phyloP scores from a whole-genome alignment of 92 coral and sea anemone genomes.

The Ricordea florida region DNA sequence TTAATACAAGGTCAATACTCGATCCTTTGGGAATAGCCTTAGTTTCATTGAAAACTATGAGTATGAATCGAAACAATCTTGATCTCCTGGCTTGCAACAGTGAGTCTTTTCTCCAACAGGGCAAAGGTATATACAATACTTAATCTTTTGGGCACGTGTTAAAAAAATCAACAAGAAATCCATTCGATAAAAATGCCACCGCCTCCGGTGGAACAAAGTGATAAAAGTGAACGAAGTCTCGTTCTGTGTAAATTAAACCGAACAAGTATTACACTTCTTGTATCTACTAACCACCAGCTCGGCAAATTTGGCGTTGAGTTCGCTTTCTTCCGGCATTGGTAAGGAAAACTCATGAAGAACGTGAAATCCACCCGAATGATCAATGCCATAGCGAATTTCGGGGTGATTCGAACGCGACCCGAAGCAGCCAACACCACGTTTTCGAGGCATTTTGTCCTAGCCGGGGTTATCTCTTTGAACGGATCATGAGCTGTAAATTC shows the following conservation, averaged over 20 bases:
- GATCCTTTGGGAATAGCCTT: conserved; percentile 29
- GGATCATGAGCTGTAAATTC: conserved; percentile 47
- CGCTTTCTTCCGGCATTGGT: conserved; percentile 99
- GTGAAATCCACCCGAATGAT: conserved; percentile 84
- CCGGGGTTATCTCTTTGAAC: conserved; percentile 33
- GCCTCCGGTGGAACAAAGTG: conserved; percentile 16
- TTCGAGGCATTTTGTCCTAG: conserved; percentile 82
- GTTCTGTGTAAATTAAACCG: not conserved
- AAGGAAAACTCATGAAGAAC: conserved; percentile 83
- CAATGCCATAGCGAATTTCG: conserved; percentile 99
- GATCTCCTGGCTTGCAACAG: not conserved
- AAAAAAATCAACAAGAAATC: conserved; percentile 29
- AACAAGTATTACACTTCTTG: not conserved
- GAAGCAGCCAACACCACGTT: conserved; percentile 88
- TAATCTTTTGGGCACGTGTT: conserved; percentile 15
- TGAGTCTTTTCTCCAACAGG: not conserved
- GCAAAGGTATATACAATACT: not conserved
- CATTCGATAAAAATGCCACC: conserved; percentile 18
- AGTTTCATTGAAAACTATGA: not conserved
- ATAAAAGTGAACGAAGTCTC: conserved; percentile 12
- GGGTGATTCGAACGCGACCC: conserved; percentile 92
- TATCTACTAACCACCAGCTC: conserved; percentile 95
- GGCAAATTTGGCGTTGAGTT: conserved; percentile 94
- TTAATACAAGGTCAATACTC: too few relatives aligned
- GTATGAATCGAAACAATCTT: not conserved